Conservation (phyloP, 1,140 invertebrate genomes). For the Olivierus martensii region DNA sequence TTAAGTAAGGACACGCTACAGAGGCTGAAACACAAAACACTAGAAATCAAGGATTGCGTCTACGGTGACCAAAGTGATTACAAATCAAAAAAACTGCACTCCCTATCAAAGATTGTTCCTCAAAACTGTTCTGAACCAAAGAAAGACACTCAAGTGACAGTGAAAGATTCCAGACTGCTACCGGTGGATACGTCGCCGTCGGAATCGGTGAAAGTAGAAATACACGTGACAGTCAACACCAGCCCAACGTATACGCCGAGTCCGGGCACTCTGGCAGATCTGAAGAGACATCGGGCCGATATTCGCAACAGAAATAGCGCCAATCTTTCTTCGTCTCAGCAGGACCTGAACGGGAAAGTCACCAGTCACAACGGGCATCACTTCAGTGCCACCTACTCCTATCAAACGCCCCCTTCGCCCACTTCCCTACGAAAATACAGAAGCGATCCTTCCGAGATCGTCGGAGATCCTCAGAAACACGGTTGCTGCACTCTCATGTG, state of each 20-base stretch:
- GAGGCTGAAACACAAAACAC: constrained; percentile 6
- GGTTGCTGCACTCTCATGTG: constrained; percentile 19
- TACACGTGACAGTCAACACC: constrained; percentile 29
- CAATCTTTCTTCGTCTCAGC: not conserved
- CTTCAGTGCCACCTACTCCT: not conserved
- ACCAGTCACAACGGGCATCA: constrained; percentile 6
- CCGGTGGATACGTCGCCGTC: no score
- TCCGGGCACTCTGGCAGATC: constrained; percentile 57
- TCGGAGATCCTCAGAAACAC: constrained; percentile 18
- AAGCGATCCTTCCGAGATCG: constrained; percentile 24
- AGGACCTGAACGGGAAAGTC: constrained; percentile 2
- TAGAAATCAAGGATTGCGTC: not conserved
- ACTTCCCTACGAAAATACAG: constrained; percentile 22
- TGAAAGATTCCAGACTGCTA: no score
- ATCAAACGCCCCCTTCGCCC: constrained; percentile 23
- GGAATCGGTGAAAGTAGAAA: constrained; percentile 22
- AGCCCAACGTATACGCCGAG: constrained; percentile 27
- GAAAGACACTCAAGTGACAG: no score
- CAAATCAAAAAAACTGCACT: no score
- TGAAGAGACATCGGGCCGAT: constrained; percentile 68
- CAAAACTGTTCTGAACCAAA: no score
- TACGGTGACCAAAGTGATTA: no score
- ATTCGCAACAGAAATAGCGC: constrained; percentile 15
- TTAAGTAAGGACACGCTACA: constrained; percentile 13
- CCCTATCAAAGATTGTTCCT: no score